Conservation (phyloP, 1,140 invertebrate genomes). For the Rhysida immarginata region DNA sequence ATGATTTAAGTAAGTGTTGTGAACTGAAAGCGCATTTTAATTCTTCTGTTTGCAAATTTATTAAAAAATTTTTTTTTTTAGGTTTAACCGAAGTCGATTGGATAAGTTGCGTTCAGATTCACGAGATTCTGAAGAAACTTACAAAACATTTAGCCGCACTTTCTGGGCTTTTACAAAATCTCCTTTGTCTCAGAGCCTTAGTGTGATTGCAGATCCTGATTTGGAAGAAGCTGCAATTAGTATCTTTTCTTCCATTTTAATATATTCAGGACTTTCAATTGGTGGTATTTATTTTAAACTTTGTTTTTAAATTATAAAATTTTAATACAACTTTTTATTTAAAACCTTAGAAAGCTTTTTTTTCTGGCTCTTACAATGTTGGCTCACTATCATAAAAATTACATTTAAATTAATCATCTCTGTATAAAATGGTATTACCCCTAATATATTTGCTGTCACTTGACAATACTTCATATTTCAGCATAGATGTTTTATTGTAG, state of each 20-base stretch:
- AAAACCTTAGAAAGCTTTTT: too few species aligned
- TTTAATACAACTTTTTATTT: too few species aligned
- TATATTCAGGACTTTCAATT: constrained; percentile 72
- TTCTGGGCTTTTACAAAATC: constrained; percentile 83
- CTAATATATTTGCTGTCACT: too few species aligned
- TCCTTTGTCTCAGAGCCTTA: constrained; percentile 60
- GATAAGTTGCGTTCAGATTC: constrained; percentile 70
- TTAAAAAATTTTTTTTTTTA: too few species aligned
- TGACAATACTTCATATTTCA: too few species aligned
- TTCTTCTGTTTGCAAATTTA: neutral
- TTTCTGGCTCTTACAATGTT: too few species aligned
- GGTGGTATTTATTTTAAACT: too few species aligned
- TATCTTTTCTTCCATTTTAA: constrained; percentile 41
- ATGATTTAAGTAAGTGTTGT: neutral
- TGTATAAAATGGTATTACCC: too few species aligned
- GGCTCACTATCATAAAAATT: too few species aligned
- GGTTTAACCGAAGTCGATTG: constrained; percentile 69
- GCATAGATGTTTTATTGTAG: too few species aligned
- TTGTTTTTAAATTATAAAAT: too few species aligned
- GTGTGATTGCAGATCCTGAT: constrained; percentile 65
- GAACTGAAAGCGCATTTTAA: neutral
- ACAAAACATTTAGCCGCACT: constrained; percentile 66
- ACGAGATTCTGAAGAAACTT: constrained; percentile 59
- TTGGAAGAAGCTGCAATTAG: constrained; percentile 62
- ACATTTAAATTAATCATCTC: too few species aligned